phyloP scores from a whole-genome alignment of 2,113 vertebrate species.

The Prunella himalayana region DNA sequence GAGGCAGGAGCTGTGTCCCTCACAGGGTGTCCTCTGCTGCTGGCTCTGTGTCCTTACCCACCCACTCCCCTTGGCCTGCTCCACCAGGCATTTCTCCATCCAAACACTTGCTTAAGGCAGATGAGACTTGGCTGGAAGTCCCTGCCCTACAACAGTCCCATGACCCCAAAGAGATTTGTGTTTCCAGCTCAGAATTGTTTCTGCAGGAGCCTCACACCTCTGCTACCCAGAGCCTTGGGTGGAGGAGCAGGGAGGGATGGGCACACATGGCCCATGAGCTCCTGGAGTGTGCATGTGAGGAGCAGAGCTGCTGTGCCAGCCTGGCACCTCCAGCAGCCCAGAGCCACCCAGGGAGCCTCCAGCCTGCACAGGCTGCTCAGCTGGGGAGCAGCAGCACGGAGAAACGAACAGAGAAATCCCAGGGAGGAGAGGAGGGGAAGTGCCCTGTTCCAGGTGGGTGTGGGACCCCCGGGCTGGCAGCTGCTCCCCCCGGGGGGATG shows the following conservation, averaged over 20 bases:
- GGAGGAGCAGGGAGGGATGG: neutral
- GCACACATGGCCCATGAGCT: neutral
- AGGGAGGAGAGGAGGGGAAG: neutral
- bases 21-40: neutral
- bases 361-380: neutral
- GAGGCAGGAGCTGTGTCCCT: neutral
- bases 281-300: neutral
- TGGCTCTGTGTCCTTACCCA: neutral
- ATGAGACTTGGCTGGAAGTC: neutral
- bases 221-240: neutral
- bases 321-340: neutral
- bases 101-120: neutral
- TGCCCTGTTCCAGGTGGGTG: neutral
- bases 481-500: neutral
- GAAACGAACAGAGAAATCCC: neutral
- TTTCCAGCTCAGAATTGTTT: neutral
- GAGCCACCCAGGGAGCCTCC: neutral
- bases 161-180: neutral
- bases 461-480: neutral
- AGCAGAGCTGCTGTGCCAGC: neutral
- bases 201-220: neutral
- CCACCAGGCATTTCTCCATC: neutral
- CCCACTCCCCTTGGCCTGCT: neutral
- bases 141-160: neutral
- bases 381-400: fast-evolving